A percentile compares a stretch with the other conserved stretches of the same genome.
phyloP scores from a whole-genome alignment of 2,797 vertebrate genomes.

The Ctenopoma multispine region DNA sequence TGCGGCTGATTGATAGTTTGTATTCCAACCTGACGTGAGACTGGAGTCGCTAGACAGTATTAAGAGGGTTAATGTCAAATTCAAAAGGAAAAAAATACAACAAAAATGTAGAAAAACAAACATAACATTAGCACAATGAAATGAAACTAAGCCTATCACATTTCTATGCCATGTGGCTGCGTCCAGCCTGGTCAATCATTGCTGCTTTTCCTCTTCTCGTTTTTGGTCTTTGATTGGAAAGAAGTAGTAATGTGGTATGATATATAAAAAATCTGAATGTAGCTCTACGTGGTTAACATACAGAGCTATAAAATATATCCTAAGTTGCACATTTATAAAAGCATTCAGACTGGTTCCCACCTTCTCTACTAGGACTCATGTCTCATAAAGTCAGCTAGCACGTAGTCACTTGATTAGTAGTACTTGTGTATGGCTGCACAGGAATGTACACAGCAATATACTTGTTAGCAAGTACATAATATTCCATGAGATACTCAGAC shows the following conservation, averaged over 20 bases:
- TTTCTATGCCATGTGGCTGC: slow-evolving; percentile 28
- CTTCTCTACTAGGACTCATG: slow-evolving; percentile 18
- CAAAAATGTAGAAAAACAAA: slow-evolving; percentile 32
- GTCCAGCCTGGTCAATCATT: slow-evolving; percentile 32
- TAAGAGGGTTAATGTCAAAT: slow-evolving; percentile 53
- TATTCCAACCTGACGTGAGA: slow-evolving; percentile 86
- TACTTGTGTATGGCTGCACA: slow-evolving; percentile 57
- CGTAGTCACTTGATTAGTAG: slow-evolving; percentile 55
- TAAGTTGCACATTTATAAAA: slow-evolving; percentile 73
- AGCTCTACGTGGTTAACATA: slow-evolving; percentile 67
- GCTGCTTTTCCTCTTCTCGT: not conserved
- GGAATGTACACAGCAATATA: slow-evolving; percentile 57
- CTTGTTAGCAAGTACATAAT: slow-evolving; percentile 57
- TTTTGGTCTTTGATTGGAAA: slow-evolving; percentile 64
- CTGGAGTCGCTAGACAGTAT: slow-evolving; percentile 51
- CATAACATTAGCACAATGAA: slow-evolving; percentile 39
- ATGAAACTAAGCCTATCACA: slow-evolving; percentile 44
- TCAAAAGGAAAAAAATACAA: slow-evolving; percentile 29
- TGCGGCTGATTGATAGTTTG: slow-evolving; percentile 96
- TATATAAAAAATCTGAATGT: slow-evolving; percentile 65
- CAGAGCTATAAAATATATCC: slow-evolving; percentile 70
- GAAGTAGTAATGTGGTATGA: slow-evolving; percentile 39
- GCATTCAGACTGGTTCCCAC: slow-evolving; percentile 57
- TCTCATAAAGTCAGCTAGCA: slow-evolving; percentile 54
- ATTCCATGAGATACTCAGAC: slow-evolving; percentile 68